A percentile compares a stretch with the other conserved stretches of the same genome.
Conservation (phyloP, 2,888 invertebrate genomes). For the Oscheius onirici region DNA sequence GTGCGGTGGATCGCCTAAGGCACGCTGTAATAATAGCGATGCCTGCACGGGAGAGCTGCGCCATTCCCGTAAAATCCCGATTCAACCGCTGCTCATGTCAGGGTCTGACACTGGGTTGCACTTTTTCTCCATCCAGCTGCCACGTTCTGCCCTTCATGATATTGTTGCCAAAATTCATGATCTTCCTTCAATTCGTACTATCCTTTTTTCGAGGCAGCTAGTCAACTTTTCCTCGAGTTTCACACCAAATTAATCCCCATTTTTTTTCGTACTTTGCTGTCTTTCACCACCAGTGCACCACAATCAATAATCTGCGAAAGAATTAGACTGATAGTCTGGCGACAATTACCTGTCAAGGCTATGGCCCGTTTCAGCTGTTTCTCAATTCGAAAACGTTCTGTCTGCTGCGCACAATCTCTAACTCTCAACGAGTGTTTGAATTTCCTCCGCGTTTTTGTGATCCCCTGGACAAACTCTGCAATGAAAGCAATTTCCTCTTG, state of each 20-base stretch:
- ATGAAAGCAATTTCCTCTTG: slow-evolving; percentile 30
- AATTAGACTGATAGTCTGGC: background rate
- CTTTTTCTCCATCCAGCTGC: too few species aligned
- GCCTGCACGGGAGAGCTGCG: slow-evolving; percentile 17
- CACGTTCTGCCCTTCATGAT: too few species aligned
- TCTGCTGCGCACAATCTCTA: background rate
- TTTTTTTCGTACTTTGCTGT: background rate
- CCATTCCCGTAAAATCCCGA: slow-evolving; percentile 12
- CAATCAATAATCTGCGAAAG: background rate
- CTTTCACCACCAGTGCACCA: background rate
- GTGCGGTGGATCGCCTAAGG: slow-evolving; percentile 28
- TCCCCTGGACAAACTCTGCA: slow-evolving; percentile 27
- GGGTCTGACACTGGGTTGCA: too few species aligned
- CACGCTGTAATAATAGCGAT: slow-evolving; percentile 51
- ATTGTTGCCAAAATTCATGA: too few species aligned
- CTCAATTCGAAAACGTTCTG: background rate
- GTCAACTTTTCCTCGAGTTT: too few species aligned
- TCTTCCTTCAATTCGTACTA: too few species aligned
- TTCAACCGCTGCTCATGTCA: background rate
- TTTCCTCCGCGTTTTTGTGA: slow-evolving; percentile 47
- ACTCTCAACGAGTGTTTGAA: slow-evolving; percentile 43
- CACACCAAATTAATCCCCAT: too few species aligned
- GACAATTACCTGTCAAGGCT: background rate
- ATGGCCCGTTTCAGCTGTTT: slow-evolving; percentile 12
- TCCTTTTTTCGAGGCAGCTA: too few species aligned